Base-by-base conservation (phyloP, 2,888 invertebrate species). In the Drosophila borborema region DNA sequence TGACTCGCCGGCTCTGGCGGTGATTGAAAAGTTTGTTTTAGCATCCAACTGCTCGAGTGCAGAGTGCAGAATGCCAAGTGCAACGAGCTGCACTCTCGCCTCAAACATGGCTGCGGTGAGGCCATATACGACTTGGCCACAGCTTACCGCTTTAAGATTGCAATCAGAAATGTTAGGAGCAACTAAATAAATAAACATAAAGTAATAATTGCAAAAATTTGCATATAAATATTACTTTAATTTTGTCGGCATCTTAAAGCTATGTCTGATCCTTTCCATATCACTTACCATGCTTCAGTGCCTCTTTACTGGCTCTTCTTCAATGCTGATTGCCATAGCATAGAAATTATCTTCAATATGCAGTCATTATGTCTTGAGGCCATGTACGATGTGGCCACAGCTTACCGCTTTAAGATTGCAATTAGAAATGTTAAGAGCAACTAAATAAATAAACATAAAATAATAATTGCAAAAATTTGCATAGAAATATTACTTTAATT, bases 1-100 rank as follows among this genome's bases (percentile, higher is more conserved):
- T 70, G 68, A 71, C 74, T 74, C 74, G 78, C 75, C 72, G 73
- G 65, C 66, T 68, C 77, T 86, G 83, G 81, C 81, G 86, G 77
- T 86, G 83, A 84, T 84, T 84, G 83, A 86, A 84, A 83, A 83
- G 83, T 83, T 84, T 83, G 70, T 73, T 81, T 75, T 77, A 69
- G 72, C 67, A 51, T 66, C 56, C 69, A 69, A 46, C 56, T 40
- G 23, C 48, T 20, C 38, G 28, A 69, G 58, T 40, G 20, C 18
- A 0, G 40, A 41, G 18, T 48, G 28, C 14, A 53, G 38, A 14
- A 3, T 8, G 41, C 23, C 1, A 28, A 31, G 28, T 54, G 36
- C 9, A 58, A 59, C 43, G 28, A 38, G 31, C 41, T 23, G 38
- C 40, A 28, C 40, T 40, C 43, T 46, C 48, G 36, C 20, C 41